Base-by-base conservation (phyloP, 2,113 vertebrate species). In the Myocastor coypus region DNA sequence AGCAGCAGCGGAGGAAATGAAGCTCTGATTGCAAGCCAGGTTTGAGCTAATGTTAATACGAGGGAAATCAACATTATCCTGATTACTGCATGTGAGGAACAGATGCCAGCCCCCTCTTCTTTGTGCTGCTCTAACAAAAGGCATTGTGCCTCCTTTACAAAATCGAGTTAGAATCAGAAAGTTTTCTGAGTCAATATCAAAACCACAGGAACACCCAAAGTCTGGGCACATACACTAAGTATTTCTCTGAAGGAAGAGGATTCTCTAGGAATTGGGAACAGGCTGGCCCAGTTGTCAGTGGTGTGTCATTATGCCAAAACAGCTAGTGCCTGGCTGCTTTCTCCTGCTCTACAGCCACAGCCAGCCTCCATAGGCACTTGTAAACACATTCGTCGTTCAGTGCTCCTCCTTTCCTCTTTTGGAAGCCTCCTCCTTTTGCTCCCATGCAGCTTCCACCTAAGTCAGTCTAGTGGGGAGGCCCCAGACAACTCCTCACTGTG, bases 31-130 rank as follows among this genome's bases (percentile, higher is more conserved):
- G 50, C 55, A 52, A 96, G 71, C 37, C 84, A 83, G 83, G 85
- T 77, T 83, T 71, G 71, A 89, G 55, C 26, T 42, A 75, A 77
- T 66, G 66, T 81, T 78, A 91, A 94, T 55, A 59, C 0, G 6
- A 87, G 40, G 80, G 40, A 66, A 97, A 88, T 87, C 40, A 85
- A 42, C 92, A 71, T 81, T 37, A 81, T 61, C 92, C 46, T 87
- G 78, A 89, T 94, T 91, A 91, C n/a, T 26, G 5, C 89, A 92
- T 22, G 75, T 88, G 73, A 97, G 84, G 91, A 91, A 63, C 92
- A 97, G 90, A 97, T 89, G 63, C 63, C 68, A 83, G 16, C 9
- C 42, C 46, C 52, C n/a, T n/a, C 57, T 59, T 84, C 63, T 78
- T 28, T 69, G 63, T 82, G 22, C 64, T 83, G 52, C 73, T 52